These are phyloP conservation scores for Gracilinanus agilis DNA, from an alignment of 2,113 vertebrate genomes.

Conservation along the genomic window DNA sequence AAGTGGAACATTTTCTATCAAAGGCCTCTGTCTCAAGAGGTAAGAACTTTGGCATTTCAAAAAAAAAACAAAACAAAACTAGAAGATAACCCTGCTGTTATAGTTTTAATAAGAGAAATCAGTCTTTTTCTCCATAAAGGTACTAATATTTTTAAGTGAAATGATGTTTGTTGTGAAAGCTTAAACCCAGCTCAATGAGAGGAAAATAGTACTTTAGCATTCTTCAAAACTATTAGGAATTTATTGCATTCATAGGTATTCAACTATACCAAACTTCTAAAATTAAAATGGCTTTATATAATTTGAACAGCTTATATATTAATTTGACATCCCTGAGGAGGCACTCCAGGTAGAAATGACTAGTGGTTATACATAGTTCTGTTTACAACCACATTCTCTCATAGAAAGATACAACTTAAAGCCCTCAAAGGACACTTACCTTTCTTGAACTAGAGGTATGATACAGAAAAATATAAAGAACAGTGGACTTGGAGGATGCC, in stretches of 20 bases:
- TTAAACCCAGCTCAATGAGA: neutral
- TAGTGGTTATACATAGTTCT: neutral
- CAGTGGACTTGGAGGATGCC: neutral
- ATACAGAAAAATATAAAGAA: neutral
- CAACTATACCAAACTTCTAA: neutral
- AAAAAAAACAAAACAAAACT: neutral
- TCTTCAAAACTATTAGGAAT: too few species aligned
- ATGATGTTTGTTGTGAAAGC: neutral
- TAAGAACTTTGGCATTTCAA: constrained; percentile 23
- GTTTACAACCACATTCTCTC: neutral
- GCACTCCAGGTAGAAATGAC: neutral
- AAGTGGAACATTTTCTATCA: neutral
- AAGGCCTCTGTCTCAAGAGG: neutral
- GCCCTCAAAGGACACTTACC: too few species aligned
- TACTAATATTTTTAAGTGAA: neutral
- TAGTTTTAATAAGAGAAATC: too few species aligned
- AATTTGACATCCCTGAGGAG: neutral
- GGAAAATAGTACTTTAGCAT: neutral
- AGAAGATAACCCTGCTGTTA: neutral
- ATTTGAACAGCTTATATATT: neutral
- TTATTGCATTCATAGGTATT: neutral
- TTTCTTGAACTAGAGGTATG: neutral
- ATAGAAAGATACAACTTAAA: too few species aligned
- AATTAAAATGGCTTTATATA: neutral
- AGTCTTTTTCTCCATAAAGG: neutral